These are phyloP conservation scores for Drosophila subobscura DNA, from an alignment of 1,140 invertebrate genomes.

Conservation along the genomic window DNA sequence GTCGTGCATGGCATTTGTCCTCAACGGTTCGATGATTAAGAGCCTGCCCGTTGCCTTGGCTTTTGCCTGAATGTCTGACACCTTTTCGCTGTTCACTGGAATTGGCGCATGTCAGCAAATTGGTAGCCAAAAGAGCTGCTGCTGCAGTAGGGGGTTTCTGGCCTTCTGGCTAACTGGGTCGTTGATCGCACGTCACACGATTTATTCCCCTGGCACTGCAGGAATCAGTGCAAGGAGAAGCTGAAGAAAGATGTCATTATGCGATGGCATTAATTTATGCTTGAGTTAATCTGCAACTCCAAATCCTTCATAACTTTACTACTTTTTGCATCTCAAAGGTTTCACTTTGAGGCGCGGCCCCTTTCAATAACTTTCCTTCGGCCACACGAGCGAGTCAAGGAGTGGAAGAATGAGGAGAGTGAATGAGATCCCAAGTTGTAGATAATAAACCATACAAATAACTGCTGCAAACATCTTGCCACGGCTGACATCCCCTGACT, in stretches of 20 bases:
- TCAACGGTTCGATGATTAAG: conserved; percentile 64
- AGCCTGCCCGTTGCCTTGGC: conserved; percentile 16
- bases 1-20: conserved; percentile 74
- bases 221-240: neutral
- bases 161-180: conserved; percentile 32
- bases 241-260: neutral
- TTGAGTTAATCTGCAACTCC: neutral
- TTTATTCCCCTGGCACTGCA: conserved; percentile 5
- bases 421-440: conserved; percentile 32
- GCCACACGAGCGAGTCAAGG: too few species aligned
- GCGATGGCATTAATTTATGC: neutral
- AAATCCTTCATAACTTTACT: neutral
- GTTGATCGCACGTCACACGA: conserved; percentile 40
- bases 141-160: too few species aligned
- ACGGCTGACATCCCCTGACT: conserved; percentile 39
- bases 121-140: conserved; percentile 20
- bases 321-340: conserved; percentile 24
- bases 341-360: conserved; percentile 36
- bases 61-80: conserved; percentile 60
- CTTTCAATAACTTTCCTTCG: conserved; percentile 73
- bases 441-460: conserved; percentile 60
- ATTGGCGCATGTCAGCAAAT: conserved; percentile 59
- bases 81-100: conserved; percentile 54
- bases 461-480: conserved; percentile 20
- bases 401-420: too few species aligned